A percentile compares a stretch with the other conserved stretches of the same genome.
Conservation (phyloP, 2,888 invertebrate species). For the Taenaris catops region DNA sequence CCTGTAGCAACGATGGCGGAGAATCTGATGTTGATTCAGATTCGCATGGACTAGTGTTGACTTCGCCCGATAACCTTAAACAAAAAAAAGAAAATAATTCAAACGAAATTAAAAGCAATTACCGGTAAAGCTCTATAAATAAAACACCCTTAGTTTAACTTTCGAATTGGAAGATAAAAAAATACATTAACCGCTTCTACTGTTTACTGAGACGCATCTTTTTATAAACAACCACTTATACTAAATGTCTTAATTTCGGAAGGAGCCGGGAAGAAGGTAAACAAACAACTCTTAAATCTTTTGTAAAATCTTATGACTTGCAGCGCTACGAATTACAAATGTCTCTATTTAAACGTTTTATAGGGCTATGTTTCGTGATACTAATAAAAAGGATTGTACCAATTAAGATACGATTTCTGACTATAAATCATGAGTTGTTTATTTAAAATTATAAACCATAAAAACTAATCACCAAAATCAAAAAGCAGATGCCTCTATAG, state of each 20-base stretch:
- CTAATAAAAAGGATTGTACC: constrained; percentile 43
- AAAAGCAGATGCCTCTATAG: constrained; percentile 43
- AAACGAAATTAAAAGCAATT: neutral
- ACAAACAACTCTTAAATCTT: constrained; percentile 22
- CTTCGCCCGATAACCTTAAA: constrained; percentile 61
- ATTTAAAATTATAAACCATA: constrained; percentile 53
- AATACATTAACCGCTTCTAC: constrained; percentile 35
- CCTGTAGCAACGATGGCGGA: constrained; percentile 69
- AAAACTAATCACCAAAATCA: constrained; percentile 58
- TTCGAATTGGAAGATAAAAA: constrained; percentile 39
- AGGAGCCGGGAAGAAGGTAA: constrained; percentile 33
- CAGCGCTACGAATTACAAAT: constrained; percentile 11
- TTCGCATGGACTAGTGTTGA: constrained; percentile 79
- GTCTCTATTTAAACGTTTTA: constrained; percentile 17
- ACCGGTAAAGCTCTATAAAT: constrained; percentile 28
- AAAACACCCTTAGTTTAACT: constrained; percentile 34
- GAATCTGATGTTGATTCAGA: constrained; percentile 82
- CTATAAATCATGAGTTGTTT: constrained; percentile 51
- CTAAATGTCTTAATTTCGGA: constrained; percentile 49
- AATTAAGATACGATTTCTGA: constrained; percentile 45
- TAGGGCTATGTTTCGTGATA: constrained; percentile 10
- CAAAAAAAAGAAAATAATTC: neutral
- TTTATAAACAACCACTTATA: constrained; percentile 40
- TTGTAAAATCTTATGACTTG: constrained; percentile 14
- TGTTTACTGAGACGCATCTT: constrained; percentile 39